Evolutionary conservation across 2,888 invertebrate genomes (phyloP), one percentile per base, ranked within the genome.

Genomic region (Oscheius sp.): DNA sequence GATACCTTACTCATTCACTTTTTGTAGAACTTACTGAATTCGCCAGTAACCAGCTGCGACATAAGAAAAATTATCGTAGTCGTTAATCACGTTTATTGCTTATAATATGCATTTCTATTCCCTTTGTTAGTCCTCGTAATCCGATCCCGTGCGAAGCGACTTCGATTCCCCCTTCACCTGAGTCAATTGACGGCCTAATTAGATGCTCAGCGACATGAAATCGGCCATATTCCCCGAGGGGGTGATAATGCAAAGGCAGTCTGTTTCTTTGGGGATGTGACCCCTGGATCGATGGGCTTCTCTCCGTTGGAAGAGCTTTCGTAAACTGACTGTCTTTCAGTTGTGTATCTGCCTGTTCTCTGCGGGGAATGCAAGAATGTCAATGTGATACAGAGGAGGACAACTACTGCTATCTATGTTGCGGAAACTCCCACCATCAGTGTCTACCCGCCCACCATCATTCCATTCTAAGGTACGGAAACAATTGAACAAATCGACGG

Each of bases 361-460:
- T 80, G 9, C 70, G 76, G 6, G 82, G 82, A 20, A 82, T 86
- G 84, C 73, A 74, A 50, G 80, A 80, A 62, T 86, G 86, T 56
- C 75, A 80, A 17, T 86, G 86, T 62, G 83, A 86, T 67, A 73
- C 71, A 0, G 84, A 86, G 63, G 85, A 85, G 69, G 86, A 86
- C 74, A 79, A 82, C 70, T 85, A 85, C 70, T 86, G 86, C 71
- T 86, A 86, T 70, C 71, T 86, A 30, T 86, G 86, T 66, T 86
- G 86, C 57, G 86, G 86, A 28, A 84, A 78, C 59, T 74, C 75
- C 49, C 64, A 79, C 30, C 70, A 82, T 63, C 74, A 75, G 32
- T 86, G 86, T 70, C 70, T 74, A 49, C 82, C 86, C 1, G 86
- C 86, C 5, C 86, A 86, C 68, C 77, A 82, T 49, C 83, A 85